Conservation (phyloP, 1,140 invertebrate species). For the Archegozetes longisetosus region DNA sequence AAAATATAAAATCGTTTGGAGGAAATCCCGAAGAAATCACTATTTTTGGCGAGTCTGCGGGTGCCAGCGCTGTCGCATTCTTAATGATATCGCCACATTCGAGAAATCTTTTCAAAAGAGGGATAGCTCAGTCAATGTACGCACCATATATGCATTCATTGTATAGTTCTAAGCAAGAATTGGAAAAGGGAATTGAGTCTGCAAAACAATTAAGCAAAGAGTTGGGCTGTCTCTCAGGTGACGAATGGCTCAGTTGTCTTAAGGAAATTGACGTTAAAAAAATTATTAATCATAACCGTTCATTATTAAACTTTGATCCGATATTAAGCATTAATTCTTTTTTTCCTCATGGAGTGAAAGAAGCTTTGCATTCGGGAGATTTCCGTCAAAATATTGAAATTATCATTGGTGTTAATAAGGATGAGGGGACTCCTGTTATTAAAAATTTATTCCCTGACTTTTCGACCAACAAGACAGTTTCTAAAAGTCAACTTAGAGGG, state of each 20-base stretch:
- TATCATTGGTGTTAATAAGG: no score
- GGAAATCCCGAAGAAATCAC: slow-evolving; percentile 88
- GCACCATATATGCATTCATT: slow-evolving; percentile 65
- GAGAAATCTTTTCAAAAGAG: slow-evolving; percentile 59
- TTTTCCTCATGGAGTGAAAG: no score
- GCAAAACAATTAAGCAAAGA: slow-evolving; percentile 65
- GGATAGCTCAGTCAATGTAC: slow-evolving; percentile 41
- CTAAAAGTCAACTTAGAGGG: no score
- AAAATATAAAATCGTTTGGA: slow-evolving; percentile 83
- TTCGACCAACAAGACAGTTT: no score
- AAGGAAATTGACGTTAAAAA: slow-evolving; percentile 59
- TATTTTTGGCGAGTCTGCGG: slow-evolving; percentile 88
- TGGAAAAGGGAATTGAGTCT: slow-evolving; percentile 57
- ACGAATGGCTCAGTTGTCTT: slow-evolving; percentile 42
- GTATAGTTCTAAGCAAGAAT: slow-evolving; percentile 73
- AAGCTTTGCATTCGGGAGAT: no score
- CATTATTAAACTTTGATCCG: slow-evolving; percentile 74
- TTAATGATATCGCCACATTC: slow-evolving; percentile 74
- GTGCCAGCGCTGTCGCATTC: slow-evolving; percentile 77
- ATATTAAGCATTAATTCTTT: no score
- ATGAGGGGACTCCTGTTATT: no score
- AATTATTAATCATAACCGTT: slow-evolving; percentile 45
- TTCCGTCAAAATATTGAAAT: no score
- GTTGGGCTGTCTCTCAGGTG: slow-evolving; percentile 51
- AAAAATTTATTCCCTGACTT: no score